These are phyloP conservation scores for Copsychus sechellarum DNA, from an alignment of 2,113 vertebrate genomes.

Conservation along the genomic window DNA sequence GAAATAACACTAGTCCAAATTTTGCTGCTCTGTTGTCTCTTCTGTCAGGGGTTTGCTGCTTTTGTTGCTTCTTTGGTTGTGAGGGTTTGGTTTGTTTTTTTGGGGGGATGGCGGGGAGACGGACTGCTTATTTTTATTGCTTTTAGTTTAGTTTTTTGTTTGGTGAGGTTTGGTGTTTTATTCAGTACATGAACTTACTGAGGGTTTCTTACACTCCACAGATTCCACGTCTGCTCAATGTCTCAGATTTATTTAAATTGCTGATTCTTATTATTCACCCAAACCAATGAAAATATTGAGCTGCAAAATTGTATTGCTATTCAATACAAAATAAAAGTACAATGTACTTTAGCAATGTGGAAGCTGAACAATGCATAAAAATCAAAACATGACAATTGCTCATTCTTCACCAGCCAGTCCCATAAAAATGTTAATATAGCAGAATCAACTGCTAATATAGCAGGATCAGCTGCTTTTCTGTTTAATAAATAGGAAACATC, in stretches of 20 bases:
- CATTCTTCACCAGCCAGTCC: background rate
- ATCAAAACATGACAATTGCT: background rate
- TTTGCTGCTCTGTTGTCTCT: background rate
- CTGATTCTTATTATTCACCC: background rate
- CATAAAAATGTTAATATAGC: background rate
- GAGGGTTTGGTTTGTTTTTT: too few relatives aligned
- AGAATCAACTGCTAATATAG: background rate
- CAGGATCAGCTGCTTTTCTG: background rate
- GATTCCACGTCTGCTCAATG: background rate
- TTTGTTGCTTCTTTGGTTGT: background rate
- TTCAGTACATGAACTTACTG: background rate
- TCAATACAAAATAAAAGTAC: background rate
- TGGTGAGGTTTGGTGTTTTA: background rate
- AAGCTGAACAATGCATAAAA: background rate
- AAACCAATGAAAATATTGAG: background rate
- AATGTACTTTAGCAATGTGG: background rate
- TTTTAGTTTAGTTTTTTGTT: background rate
- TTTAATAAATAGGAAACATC: background rate
- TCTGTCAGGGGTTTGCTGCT: background rate
- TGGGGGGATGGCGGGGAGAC: accelerated
- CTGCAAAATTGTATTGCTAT: background rate
- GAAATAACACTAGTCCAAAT: background rate
- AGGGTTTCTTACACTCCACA: background rate
- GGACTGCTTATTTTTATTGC: background rate
- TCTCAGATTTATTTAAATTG: background rate